Conservation (phyloP, 2,113 vertebrate genomes). For the Podocnemis expansa region DNA sequence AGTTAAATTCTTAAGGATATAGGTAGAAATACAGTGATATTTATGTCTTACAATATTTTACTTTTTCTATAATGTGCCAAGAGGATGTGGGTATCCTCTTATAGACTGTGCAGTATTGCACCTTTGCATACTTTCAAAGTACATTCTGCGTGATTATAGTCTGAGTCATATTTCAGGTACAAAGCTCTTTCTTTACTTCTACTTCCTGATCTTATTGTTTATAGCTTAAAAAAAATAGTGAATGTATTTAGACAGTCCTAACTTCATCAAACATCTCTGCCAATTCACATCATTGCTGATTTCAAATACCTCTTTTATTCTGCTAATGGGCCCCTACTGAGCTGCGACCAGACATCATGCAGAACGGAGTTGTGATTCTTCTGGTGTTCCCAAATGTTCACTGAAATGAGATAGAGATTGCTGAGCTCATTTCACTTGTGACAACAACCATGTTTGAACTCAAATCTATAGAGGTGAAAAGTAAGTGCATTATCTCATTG, state of each 20-base stretch:
- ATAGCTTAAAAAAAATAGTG: background rate
- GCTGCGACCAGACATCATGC: background rate
- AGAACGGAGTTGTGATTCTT: background rate
- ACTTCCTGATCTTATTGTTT: background rate
- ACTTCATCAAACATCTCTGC: background rate
- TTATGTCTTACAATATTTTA: conserved; percentile 60
- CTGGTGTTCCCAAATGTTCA: background rate
- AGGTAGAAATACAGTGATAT: conserved; percentile 47
- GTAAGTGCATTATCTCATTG: background rate
- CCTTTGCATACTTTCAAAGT: conserved; percentile 48
- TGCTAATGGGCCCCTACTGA: background rate
- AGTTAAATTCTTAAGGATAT: conserved; percentile 46
- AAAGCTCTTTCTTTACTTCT: conserved; percentile 29
- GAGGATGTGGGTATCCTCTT: conserved; percentile 37
- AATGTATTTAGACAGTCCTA: background rate
- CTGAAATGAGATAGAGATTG: background rate
- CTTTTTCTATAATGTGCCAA: conserved; percentile 42
- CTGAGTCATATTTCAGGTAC: background rate
- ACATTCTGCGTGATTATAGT: conserved; percentile 9
- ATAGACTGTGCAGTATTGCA: background rate
- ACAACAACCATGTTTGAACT: background rate
- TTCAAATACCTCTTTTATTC: background rate
- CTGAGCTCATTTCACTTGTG: background rate
- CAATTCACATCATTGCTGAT: background rate
- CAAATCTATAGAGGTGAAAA: background rate